phyloP scores from a whole-genome alignment of 2,888 invertebrate genomes.

The Poecilus cupreus region DNA sequence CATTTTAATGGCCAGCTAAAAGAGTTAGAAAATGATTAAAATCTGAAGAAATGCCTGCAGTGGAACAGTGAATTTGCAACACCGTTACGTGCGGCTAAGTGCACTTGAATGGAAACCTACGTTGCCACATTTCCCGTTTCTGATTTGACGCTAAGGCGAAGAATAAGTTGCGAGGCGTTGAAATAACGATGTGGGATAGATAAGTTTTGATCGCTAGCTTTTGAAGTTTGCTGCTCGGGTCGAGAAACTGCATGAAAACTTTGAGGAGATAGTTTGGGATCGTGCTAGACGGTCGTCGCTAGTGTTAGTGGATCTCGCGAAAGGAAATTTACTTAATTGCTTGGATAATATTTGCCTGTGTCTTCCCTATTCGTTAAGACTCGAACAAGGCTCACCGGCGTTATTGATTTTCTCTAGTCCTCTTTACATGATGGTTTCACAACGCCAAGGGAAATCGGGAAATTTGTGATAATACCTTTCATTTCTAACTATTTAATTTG shows the following conservation, averaged over 20 bases:
- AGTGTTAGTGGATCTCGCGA: not conserved
- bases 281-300: not conserved
- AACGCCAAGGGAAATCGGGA: no score
- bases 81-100: not conserved
- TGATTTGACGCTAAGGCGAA: not conserved
- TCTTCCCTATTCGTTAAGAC: not conserved
- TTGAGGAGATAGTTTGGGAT: not conserved
- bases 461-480: no score
- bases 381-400: not conserved
- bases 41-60: no score
- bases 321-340: constrained; percentile 11
- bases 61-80: not conserved
- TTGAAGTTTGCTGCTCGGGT: not conserved
- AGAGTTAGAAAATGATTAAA: no score
- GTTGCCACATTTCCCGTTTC: not conserved
- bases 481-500: no score
- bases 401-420: not conserved
- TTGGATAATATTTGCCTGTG: constrained; percentile 16
- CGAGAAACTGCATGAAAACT: not conserved
- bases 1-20: no score
- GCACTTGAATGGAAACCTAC: not conserved
- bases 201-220: constrained; percentile 19
- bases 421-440: no score
- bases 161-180: constrained; percentile 7
- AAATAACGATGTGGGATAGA: constrained; percentile 24